Percentiles rank a stretch among this genome's conserved stretches.
Conservation (phyloP, 1,140 invertebrate species). For the Bombus balteatus region DNA sequence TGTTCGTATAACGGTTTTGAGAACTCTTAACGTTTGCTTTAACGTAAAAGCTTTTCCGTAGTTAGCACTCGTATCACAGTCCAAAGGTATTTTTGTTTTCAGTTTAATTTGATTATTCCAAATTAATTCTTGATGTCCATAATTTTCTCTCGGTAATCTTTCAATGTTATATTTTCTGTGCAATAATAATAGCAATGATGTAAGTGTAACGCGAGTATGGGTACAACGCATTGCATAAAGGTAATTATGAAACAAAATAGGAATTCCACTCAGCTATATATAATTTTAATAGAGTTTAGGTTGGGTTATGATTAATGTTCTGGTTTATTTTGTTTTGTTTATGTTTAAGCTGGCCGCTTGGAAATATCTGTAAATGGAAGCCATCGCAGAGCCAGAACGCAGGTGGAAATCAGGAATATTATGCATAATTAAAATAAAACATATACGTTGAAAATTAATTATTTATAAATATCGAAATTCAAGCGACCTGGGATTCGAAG, state of each 20-base stretch:
- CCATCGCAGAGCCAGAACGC: too few species aligned
- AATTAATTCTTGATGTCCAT: background rate
- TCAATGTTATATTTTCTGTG: background rate
- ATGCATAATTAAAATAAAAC: too few species aligned
- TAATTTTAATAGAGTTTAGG: too few species aligned
- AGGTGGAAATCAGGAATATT: too few species aligned
- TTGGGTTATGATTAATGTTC: background rate
- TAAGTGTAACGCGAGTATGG: background rate
- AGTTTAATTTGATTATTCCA: background rate
- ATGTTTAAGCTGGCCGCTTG: too few species aligned
- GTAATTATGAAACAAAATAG: background rate
- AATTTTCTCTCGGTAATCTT: too few species aligned
- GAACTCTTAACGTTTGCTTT: background rate
- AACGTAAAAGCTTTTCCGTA: too few species aligned
- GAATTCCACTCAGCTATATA: background rate
- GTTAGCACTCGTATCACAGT: background rate
- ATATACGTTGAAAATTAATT: background rate
- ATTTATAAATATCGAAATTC: background rate
- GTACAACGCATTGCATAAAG: too few species aligned
- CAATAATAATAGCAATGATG: background rate
- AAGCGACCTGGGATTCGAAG: background rate
- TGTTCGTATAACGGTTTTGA: background rate
- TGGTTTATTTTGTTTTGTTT: too few species aligned
- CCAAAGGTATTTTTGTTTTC: background rate
- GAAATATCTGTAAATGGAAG: too few species aligned